Conservation (phyloP, 2,797 vertebrate species). For the Nasua narica region DNA sequence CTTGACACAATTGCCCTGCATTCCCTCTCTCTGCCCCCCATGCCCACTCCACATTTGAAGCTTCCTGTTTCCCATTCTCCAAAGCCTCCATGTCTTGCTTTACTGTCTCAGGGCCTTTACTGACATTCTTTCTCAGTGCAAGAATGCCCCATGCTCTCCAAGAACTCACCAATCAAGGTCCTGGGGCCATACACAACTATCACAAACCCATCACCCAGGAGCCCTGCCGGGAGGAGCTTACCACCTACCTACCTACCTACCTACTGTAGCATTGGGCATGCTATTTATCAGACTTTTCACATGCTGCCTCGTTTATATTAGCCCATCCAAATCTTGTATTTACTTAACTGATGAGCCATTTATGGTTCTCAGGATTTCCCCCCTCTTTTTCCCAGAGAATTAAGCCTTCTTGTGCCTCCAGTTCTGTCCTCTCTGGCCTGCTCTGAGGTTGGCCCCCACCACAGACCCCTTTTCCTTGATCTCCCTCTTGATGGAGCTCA, state of each 20-base stretch:
- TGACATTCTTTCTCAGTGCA: neutral
- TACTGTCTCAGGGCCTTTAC: neutral
- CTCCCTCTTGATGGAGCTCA: neutral
- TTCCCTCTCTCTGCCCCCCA: neutral
- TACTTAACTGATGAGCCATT: neutral
- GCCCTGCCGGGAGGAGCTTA: neutral
- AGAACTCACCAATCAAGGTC: neutral
- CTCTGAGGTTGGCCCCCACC: neutral
- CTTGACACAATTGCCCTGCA: fast-evolving
- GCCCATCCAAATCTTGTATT: neutral
- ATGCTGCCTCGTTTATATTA: neutral
- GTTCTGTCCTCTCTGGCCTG: neutral
- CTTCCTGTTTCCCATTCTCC: neutral
- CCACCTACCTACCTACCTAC: neutral
- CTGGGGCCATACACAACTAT: neutral
- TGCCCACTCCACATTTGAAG: neutral
- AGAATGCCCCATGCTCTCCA: fast-evolving
- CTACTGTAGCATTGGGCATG: neutral
- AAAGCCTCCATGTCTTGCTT: neutral
- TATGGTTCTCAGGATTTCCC: neutral
- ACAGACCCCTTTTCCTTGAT: neutral
- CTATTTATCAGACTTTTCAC: neutral
- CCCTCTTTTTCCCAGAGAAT: neutral
- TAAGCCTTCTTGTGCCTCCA: neutral
- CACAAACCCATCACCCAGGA: fast-evolving